Evolutionary conservation across 2,797 vertebrate genomes (phyloP).

Genomic region (Gallirallus australis): DNA sequence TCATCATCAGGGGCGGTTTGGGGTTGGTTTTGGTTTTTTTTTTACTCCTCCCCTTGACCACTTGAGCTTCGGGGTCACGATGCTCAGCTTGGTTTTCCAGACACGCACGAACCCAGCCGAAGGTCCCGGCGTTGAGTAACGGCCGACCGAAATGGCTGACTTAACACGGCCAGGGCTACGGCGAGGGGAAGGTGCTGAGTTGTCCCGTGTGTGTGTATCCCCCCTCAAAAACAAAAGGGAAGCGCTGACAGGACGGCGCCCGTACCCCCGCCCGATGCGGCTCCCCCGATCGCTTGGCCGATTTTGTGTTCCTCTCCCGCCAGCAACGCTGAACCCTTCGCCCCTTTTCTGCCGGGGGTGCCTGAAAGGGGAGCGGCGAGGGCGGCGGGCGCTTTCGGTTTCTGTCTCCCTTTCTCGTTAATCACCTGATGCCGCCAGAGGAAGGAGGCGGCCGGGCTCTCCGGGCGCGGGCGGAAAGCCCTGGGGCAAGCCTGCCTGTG

Average conservation of each 20-base stretch:
- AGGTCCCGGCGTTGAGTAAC: no score
- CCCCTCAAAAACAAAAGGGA: accelerated
- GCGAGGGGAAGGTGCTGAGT: not conserved
- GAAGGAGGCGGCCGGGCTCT: accelerated
- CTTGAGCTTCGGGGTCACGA: accelerated
- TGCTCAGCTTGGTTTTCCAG: not conserved
- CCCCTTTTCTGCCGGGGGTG: not conserved
- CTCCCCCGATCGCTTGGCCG: not conserved
- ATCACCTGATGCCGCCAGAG: accelerated
- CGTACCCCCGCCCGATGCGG: not conserved
- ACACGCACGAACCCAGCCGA: accelerated
- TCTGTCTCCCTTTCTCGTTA: accelerated
- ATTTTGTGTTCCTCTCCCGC: no score
- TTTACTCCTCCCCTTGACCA: no score
- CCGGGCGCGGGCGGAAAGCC: accelerated
- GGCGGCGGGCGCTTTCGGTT: not conserved
- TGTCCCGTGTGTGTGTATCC: no score
- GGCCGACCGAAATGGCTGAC: not conserved
- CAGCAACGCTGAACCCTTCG: not conserved
- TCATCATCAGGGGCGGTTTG: no score
- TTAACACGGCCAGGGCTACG: not conserved
- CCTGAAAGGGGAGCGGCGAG: no score
- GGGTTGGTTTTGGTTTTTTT: no score
- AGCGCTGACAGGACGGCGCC: not conserved
- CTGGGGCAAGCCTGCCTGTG: accelerated